Conservation (phyloP, 2,113 vertebrate genomes). For the Gracilinanus agilis region DNA sequence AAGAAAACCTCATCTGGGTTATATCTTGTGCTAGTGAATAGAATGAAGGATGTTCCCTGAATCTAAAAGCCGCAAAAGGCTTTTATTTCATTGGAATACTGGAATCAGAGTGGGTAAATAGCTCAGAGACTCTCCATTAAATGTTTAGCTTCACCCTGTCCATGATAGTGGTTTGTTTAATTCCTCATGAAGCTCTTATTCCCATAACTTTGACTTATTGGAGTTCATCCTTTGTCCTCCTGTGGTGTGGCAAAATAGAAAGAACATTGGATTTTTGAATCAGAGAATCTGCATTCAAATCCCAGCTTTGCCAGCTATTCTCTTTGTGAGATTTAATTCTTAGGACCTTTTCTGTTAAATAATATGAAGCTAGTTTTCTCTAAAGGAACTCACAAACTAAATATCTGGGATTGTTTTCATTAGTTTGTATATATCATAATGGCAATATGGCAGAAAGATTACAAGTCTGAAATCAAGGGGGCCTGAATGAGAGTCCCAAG, state of each 20-base stretch:
- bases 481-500: neutral
- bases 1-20: slow-evolving; percentile 51
- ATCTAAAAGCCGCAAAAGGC: neutral
- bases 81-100: neutral
- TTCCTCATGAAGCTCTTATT: neutral
- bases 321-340: neutral
- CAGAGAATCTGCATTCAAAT: neutral
- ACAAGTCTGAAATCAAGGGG: neutral
- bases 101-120: neutral
- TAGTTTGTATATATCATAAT: neutral
- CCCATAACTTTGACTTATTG: neutral
- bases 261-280: neutral
- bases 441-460: neutral
- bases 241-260: neutral
- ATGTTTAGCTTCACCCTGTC: neutral
- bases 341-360: neutral
- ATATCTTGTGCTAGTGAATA: slow-evolving; percentile 53
- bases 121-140: neutral
- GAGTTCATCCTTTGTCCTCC: neutral
- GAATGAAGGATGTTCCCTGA: slow-evolving; percentile 46
- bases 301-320: neutral
- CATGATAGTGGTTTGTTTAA: neutral
- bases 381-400: neutral
- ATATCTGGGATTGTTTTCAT: neutral
- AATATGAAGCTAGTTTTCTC: neutral